A percentile compares a stretch with the other conserved stretches of the same genome.
Evolutionary conservation across 2,113 vertebrate species (phyloP).

Genomic region (Coryphaenoides rupestris): DNA sequence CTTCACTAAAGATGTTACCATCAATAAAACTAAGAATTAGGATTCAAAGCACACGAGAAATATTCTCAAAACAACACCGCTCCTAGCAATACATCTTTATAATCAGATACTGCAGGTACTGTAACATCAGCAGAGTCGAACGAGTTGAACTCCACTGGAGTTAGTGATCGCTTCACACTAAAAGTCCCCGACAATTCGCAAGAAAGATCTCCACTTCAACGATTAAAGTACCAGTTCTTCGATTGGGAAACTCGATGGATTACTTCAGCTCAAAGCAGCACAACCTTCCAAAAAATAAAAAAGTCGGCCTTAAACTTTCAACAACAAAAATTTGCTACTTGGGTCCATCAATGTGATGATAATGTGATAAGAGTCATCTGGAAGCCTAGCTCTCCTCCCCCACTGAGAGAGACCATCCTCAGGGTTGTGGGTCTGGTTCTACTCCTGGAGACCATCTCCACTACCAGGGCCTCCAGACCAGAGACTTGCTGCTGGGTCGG

Average conservation of each 20-base stretch:
- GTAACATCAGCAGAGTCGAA: slow-evolving; percentile 41
- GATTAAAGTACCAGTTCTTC: slow-evolving; percentile 42
- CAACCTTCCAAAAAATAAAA: slow-evolving; percentile 38
- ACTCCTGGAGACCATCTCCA: slow-evolving; percentile 22
- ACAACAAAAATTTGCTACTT: slow-evolving; percentile 33
- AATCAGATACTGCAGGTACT: slow-evolving; percentile 24
- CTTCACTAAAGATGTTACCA: slow-evolving; percentile 31
- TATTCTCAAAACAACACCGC: slow-evolving; percentile 66
- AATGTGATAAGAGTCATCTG: slow-evolving; percentile 46
- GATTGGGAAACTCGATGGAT: slow-evolving; percentile 37
- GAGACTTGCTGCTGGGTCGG: slow-evolving; percentile 54
- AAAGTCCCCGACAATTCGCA: slow-evolving; percentile 35
- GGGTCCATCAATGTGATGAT: slow-evolving; percentile 75
- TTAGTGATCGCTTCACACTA: slow-evolving; percentile 47
- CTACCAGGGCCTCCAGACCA: slow-evolving; percentile 88
- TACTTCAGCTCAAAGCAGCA: slow-evolving; percentile 45
- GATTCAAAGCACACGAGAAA: slow-evolving; percentile 62
- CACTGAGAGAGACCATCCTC: slow-evolving; percentile 47
- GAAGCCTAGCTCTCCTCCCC: slow-evolving; percentile 68
- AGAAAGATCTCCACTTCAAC: slow-evolving; percentile 47
- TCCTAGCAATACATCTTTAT: slow-evolving; percentile 47
- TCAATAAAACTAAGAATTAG: not conserved
- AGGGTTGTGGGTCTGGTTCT: slow-evolving; percentile 30
- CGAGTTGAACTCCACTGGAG: slow-evolving; percentile 74
- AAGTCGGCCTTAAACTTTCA: slow-evolving; percentile 29